Conservation (phyloP, 2,797 vertebrate species). For the Sebastes kiyomatsui region DNA sequence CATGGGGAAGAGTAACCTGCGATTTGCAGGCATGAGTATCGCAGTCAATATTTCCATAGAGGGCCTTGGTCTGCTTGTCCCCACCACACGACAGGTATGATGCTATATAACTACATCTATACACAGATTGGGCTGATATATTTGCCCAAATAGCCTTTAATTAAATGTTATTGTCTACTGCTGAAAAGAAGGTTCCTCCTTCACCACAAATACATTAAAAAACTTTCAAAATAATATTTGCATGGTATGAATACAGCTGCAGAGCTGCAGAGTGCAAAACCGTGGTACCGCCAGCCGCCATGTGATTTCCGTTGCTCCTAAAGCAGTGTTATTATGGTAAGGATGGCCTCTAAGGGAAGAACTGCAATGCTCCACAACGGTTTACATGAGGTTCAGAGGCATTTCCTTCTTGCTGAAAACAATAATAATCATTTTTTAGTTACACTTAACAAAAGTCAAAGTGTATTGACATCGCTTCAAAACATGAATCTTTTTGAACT, state of each 20-base stretch:
- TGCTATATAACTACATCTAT: neutral
- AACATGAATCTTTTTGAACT: neutral
- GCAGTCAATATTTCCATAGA: conserved; percentile 93
- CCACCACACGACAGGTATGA: conserved; percentile 91
- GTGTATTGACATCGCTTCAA: neutral
- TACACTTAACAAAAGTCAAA: neutral
- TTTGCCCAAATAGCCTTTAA: neutral
- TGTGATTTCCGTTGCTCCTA: too few relatives aligned
- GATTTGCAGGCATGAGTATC: conserved; percentile 94
- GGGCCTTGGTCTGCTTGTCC: conserved; percentile 91
- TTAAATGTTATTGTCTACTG: neutral
- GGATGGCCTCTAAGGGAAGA: neutral
- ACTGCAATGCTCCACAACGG: neutral
- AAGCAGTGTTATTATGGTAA: neutral
- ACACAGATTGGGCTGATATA: neutral
- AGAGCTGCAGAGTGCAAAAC: too few relatives aligned
- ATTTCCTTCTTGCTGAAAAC: neutral
- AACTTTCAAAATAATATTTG: neutral
- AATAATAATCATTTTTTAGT: neutral
- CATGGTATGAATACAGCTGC: neutral
- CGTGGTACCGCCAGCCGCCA: too few relatives aligned
- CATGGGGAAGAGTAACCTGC: conserved; percentile 95
- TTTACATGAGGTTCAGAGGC: neutral
- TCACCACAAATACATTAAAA: neutral
- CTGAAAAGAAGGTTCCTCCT: neutral